Evolutionary conservation across 1,140 invertebrate species (phyloP).

Genomic region (Papilio machaon): DNA sequence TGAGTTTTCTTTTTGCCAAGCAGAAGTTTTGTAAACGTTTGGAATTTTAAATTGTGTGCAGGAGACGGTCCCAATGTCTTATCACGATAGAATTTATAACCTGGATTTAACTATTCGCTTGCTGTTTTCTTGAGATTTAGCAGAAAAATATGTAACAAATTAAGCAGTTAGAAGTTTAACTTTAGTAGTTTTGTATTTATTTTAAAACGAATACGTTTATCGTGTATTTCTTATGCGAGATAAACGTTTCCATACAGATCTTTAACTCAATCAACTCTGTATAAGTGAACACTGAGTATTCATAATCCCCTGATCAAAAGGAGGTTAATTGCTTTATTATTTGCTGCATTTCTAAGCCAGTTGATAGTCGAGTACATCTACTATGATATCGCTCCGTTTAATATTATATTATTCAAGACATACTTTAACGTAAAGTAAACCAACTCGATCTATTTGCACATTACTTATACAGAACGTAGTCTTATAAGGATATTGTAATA

Average conservation of each 20-base stretch:
- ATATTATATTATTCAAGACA: constrained; percentile 9
- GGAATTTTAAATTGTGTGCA: constrained; percentile 7
- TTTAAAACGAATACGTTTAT: neutral
- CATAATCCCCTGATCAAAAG: neutral
- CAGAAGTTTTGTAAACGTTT: neutral
- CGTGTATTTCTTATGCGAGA: neutral
- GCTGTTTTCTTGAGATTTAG: constrained; percentile 13
- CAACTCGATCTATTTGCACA: neutral
- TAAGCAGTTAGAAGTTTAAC: neutral
- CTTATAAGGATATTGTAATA: constrained; percentile 11
- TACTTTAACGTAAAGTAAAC: neutral
- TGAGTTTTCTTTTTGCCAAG: constrained; percentile 1
- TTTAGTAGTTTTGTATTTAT: neutral
- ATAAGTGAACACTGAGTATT: constrained; percentile 15
- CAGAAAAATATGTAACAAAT: constrained; percentile 17
- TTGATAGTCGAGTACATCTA: neutral
- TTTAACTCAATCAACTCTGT: constrained; percentile 3
- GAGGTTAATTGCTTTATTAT: constrained; percentile 26
- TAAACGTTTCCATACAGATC: constrained; percentile 1
- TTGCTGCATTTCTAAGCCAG: constrained; percentile 2
- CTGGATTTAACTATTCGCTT: constrained; percentile 13
- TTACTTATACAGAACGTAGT: neutral
- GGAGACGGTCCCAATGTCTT: constrained; percentile 16
- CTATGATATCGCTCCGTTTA: neutral
- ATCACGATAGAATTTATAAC: constrained; percentile 21